phyloP scores from a whole-genome alignment of 2,113 vertebrate species.

The Montifringilla adamsi region DNA sequence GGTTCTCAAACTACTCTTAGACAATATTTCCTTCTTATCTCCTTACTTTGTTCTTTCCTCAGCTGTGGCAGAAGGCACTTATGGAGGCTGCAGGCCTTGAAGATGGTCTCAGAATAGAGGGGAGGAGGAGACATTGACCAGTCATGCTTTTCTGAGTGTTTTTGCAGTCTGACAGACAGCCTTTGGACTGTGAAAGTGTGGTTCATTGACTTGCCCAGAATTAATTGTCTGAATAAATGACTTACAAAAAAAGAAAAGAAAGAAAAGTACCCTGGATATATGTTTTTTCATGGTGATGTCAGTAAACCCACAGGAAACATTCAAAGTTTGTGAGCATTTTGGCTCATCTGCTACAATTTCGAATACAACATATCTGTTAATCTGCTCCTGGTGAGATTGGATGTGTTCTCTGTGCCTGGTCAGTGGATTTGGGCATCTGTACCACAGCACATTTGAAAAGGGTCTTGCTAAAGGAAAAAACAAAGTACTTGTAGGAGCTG shows the following conservation, averaged over 20 bases:
- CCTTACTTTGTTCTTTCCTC: conserved; percentile 20
- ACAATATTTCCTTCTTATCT: neutral
- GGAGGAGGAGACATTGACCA: neutral
- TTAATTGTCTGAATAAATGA: neutral
- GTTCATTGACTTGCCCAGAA: neutral
- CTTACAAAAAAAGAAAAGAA: neutral
- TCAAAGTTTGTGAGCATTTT: neutral
- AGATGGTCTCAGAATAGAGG: neutral
- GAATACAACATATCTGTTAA: neutral
- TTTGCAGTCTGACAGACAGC: neutral
- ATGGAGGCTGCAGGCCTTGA: neutral
- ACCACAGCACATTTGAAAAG: neutral
- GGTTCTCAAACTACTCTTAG: neutral
- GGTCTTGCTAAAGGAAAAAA: neutral
- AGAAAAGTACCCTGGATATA: rapidly evolving
- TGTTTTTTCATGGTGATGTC: neutral
- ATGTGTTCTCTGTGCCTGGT: neutral
- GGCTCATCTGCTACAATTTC: neutral
- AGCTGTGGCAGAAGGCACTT: neutral
- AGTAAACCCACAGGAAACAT: neutral
- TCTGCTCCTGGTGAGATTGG: neutral
- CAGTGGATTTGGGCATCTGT: neutral
- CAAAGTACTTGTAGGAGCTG: neutral
- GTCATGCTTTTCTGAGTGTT: neutral
- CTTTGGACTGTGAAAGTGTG: neutral